Percentiles rank a stretch among this genome's conserved stretches.
Evolutionary conservation across 2,113 vertebrate genomes (phyloP).

Genomic region (Lepus timidus): DNA sequence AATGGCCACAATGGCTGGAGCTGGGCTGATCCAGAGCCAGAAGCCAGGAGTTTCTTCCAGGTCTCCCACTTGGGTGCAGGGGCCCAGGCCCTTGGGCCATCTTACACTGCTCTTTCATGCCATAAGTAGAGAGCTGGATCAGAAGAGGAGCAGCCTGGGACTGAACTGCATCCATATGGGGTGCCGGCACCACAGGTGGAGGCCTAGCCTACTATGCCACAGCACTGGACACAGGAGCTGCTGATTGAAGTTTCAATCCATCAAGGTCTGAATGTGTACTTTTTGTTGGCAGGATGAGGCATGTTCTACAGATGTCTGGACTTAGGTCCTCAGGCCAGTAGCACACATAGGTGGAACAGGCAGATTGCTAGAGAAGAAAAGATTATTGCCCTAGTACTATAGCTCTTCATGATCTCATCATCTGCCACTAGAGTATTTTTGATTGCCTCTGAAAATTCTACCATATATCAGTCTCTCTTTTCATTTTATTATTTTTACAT

Average conservation of each 20-base stretch:
- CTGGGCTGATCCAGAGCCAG: too few species aligned
- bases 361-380: neutral
- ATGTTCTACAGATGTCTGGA: rapidly evolving
- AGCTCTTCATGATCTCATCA: neutral
- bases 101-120: too few species aligned
- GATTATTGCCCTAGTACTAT: neutral
- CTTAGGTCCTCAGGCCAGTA: neutral
- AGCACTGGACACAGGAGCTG: neutral
- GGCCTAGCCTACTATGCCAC: too few species aligned
- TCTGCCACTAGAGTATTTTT: neutral
- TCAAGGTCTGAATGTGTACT: neutral
- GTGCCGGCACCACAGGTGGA: too few species aligned
- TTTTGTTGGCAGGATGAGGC: neutral
- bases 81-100: too few species aligned
- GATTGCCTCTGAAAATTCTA: neutral
- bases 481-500: neutral
- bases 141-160: too few species aligned
- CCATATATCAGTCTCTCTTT: neutral
- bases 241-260: constrained; percentile 28
- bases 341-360: neutral
- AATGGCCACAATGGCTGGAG: too few species aligned
- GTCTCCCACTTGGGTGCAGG: too few species aligned
- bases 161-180: too few species aligned
- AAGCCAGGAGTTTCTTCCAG: too few species aligned
- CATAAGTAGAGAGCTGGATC: too few species aligned